A percentile compares a stretch with the other conserved stretches of the same genome.
Conservation (phyloP, 30 jellyfish, hydroid and myxozoan genomes). For the Phacellophora camtschatica region DNA sequence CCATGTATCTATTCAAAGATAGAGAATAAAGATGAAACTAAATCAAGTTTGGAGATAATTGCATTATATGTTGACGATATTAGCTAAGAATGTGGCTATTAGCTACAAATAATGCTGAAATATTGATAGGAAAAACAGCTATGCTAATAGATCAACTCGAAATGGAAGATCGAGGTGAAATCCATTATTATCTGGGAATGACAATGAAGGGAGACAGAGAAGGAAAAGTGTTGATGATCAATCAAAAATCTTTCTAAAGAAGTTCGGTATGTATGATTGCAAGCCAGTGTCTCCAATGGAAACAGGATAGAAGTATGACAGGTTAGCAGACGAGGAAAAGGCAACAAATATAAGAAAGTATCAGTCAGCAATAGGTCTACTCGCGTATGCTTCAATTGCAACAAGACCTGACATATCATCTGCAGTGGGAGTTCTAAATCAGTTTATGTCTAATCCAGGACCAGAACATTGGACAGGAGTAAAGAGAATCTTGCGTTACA, state of each 20-base stretch:
- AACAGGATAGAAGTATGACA: not conserved
- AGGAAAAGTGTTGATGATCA: not conserved
- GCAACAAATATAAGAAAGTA: not conserved
- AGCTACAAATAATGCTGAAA: too few species aligned
- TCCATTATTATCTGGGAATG: conserved; percentile 27
- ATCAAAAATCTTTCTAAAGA: too few species aligned
- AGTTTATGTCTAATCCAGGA: conserved; percentile 31
- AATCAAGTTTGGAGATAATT: not conserved
- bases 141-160: conserved; percentile 8
- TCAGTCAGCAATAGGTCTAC: conserved; percentile 1
- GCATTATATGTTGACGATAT: not conserved
- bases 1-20: conserved; percentile 45
- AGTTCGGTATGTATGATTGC: not conserved
- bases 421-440: conserved; percentile 19
- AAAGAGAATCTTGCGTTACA: conserved; percentile 43
- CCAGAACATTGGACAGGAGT: conserved; percentile 42
- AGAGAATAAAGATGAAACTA: not conserved
- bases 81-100: too few species aligned
- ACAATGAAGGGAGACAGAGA: not conserved
- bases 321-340: not conserved
- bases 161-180: conserved; percentile 28
- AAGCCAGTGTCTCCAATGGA: conserved; percentile 45
- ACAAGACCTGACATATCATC: conserved; percentile 43
- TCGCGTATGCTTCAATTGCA: conserved; percentile 8
- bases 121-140: not conserved